A percentile compares a stretch with the other conserved stretches of the same genome.
These are phyloP conservation scores for Setophaga kirtlandii DNA, from an alignment of 2,113 vertebrate genomes.

Conservation along the genomic window DNA sequence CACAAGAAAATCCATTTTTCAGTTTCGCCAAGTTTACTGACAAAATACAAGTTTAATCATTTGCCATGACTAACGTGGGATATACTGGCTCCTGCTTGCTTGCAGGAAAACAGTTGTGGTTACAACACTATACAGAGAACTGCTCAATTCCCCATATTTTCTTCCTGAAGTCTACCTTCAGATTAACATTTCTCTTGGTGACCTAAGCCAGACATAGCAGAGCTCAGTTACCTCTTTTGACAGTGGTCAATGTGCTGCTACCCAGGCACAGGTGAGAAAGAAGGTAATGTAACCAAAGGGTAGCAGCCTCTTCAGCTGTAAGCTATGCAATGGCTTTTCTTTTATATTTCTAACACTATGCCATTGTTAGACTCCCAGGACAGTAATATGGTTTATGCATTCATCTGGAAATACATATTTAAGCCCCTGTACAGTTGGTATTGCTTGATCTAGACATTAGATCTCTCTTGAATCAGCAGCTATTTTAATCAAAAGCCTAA, in stretches of 20 bases:
- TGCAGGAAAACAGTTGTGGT: background rate
- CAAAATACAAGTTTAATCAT: background rate
- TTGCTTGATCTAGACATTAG: slow-evolving; percentile 42
- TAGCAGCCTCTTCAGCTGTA: background rate
- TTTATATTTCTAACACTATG: background rate
- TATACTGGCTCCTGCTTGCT: background rate
- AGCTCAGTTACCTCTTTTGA: background rate
- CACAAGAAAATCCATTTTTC: background rate
- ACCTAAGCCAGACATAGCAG: background rate
- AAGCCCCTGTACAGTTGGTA: slow-evolving; percentile 10
- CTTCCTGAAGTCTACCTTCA: background rate
- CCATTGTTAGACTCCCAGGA: background rate
- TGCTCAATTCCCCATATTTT: background rate
- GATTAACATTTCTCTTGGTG: background rate
- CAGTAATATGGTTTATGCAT: background rate
- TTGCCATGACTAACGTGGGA: background rate
- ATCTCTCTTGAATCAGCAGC: slow-evolving; percentile 35
- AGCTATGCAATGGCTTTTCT: background rate
- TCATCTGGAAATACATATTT: slow-evolving; percentile 59
- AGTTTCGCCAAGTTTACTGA: background rate
- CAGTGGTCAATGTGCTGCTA: background rate
- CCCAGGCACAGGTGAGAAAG: background rate
- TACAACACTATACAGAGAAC: background rate
- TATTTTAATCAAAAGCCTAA: slow-evolving; percentile 58
- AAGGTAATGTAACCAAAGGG: background rate